Evolutionary conservation across 92 coral and sea anemone species (phyloP).

Genomic region (Nematostella vectensis): DNA sequence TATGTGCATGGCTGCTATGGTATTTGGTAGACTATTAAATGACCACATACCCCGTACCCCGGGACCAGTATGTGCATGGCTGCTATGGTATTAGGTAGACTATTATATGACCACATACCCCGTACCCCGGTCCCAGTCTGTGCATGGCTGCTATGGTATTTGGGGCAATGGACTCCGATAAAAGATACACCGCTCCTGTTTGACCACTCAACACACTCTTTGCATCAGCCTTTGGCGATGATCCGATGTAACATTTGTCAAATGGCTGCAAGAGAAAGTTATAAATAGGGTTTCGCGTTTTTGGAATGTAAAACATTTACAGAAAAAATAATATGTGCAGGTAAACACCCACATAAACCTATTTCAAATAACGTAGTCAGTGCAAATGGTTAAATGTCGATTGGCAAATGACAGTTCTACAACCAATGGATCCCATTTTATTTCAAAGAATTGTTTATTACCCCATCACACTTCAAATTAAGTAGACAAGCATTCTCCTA

Average conservation of each 20-base stretch:
- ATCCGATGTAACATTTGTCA: slow-evolving; percentile 97
- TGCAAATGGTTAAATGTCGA: no score
- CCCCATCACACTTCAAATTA: no score
- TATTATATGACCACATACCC: no score
- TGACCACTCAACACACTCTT: slow-evolving; percentile 91
- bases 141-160: slow-evolving; percentile 79
- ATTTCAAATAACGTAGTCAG: no score
- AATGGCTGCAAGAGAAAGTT: slow-evolving; percentile 53
- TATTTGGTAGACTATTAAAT: slow-evolving; percentile 19
- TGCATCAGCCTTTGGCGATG: slow-evolving; percentile 88
- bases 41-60: slow-evolving; percentile 72
- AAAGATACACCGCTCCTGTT: slow-evolving; percentile 90
- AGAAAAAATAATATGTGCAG: no score
- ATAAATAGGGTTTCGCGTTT: neutral
- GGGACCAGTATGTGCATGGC: slow-evolving; percentile 90
- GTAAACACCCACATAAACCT: no score
- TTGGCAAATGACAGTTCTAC: no score
- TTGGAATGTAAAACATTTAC: no score
- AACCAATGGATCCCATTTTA: no score
- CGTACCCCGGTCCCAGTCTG: slow-evolving; percentile 93
- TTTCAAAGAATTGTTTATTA: no score
- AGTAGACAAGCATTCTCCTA: no score
- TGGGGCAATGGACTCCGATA: slow-evolving; percentile 72
- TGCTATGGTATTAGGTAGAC: slow-evolving; percentile 64
- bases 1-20: slow-evolving; percentile 77